These are phyloP conservation scores for Sialis fuliginosa DNA, from an alignment of 2,888 invertebrate species.

Conservation along the genomic window DNA sequence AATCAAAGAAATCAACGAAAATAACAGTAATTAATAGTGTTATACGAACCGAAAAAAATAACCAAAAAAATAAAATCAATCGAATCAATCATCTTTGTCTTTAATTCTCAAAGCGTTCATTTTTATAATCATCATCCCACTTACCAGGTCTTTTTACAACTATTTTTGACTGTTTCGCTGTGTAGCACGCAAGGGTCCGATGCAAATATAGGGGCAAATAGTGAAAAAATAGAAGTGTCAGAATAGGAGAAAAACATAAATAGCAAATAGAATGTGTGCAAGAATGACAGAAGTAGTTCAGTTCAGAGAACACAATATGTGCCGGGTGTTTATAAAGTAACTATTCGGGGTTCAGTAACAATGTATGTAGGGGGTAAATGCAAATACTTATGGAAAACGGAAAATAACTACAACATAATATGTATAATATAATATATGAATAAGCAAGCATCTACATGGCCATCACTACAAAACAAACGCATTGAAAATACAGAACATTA, in stretches of 20 bases:
- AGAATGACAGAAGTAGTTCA: background rate
- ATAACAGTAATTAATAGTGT: slow-evolving; percentile 6
- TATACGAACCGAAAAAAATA: slow-evolving; percentile 7
- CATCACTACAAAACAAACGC: slow-evolving; percentile 5
- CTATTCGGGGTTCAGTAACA: background rate
- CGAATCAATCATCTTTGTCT: slow-evolving; percentile 6
- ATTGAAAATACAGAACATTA: slow-evolving; percentile 1
- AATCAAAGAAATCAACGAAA: slow-evolving; percentile 7
- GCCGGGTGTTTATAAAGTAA: too few relatives aligned
- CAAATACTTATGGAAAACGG: background rate
- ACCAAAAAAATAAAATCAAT: slow-evolving; percentile 11
- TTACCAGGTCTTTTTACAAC: slow-evolving; percentile 30
- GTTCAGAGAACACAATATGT: too few relatives aligned
- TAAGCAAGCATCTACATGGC: slow-evolving; percentile 5
- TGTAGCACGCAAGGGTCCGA: slow-evolving; percentile 27
- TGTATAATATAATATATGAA: slow-evolving; percentile 1
- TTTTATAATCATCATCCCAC: slow-evolving; percentile 12
- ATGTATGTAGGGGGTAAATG: background rate
- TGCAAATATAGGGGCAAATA: slow-evolving; percentile 30
- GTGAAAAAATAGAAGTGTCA: slow-evolving; percentile 32
- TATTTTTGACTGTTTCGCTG: slow-evolving; percentile 31
- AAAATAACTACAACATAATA: background rate
- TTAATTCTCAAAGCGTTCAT: slow-evolving; percentile 5
- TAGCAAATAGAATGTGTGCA: slow-evolving; percentile 2
- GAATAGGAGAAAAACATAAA: slow-evolving; percentile 28